Evolutionary conservation across 2,113 vertebrate genomes (phyloP).

Genomic region (Oenanthe oenanthe): DNA sequence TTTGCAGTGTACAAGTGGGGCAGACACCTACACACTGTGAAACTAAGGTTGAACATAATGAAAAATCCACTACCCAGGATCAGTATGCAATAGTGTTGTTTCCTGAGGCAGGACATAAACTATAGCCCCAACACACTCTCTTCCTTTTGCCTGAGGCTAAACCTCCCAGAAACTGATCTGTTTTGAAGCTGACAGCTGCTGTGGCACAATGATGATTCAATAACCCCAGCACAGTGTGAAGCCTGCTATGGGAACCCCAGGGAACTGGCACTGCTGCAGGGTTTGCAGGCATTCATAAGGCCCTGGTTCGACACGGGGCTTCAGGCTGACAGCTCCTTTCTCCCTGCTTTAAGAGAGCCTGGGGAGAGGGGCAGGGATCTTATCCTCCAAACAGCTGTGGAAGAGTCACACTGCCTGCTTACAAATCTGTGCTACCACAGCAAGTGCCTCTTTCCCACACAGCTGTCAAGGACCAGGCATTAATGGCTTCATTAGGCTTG

Average conservation of each 20-base stretch:
- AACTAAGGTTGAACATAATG: background rate
- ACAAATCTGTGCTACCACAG: background rate
- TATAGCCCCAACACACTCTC: background rate
- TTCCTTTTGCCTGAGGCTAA: background rate
- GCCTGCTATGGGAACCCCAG: background rate
- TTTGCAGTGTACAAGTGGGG: background rate
- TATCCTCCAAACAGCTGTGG: background rate
- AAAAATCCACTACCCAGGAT: background rate
- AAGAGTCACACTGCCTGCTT: background rate
- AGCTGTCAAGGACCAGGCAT: background rate
- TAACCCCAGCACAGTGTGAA: background rate
- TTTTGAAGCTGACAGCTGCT: background rate
- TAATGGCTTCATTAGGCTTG: background rate
- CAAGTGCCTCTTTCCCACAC: background rate
- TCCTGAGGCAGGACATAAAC: background rate
- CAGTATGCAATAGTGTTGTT: rapidly evolving
- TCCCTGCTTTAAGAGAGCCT: background rate
- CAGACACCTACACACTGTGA: background rate
- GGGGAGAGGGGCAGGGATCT: background rate
- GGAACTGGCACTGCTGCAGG: background rate
- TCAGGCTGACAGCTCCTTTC: slow-evolving; percentile 14
- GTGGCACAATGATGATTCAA: background rate
- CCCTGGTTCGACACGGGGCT: rapidly evolving
- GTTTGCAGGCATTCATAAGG: background rate
- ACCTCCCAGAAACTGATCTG: background rate